Conservation (phyloP, 1,140 invertebrate species). For the Calosoma granatense region DNA sequence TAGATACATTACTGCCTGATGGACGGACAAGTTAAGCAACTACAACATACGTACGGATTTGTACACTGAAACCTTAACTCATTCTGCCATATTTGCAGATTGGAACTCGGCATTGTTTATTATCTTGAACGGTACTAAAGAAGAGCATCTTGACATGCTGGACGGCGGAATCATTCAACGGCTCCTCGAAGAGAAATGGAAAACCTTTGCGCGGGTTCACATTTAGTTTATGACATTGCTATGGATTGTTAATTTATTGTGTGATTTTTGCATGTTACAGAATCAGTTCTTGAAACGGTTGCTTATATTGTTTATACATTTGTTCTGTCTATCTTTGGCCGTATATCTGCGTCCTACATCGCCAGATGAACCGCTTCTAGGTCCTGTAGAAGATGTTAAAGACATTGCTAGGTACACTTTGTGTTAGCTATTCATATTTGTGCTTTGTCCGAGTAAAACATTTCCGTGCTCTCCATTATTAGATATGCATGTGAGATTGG, state of each 20-base stretch:
- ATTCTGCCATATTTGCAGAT: slow-evolving; percentile 49
- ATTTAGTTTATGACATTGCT: background rate
- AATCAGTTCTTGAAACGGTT: slow-evolving; percentile 87
- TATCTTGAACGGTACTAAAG: slow-evolving; percentile 92
- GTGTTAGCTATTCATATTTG: slow-evolving; percentile 4
- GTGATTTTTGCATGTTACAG: slow-evolving; percentile 38
- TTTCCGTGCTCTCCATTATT: too few relatives aligned
- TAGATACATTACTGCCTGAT: slow-evolving; percentile 90
- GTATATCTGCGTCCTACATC: slow-evolving; percentile 77
- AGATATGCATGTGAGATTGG: slow-evolving; percentile 73
- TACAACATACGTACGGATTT: background rate
- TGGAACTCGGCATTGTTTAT: slow-evolving; percentile 98
- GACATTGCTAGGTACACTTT: slow-evolving; percentile 36
- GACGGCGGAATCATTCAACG: slow-evolving; percentile 96
- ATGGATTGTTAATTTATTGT: background rate
- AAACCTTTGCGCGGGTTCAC: slow-evolving; percentile 85
- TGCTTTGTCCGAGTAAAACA: too few relatives aligned
- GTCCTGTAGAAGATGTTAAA: slow-evolving; percentile 41
- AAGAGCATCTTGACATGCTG: slow-evolving; percentile 97
- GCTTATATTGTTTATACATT: slow-evolving; percentile 74
- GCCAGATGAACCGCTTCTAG: slow-evolving; percentile 40
- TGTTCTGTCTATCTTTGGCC: slow-evolving; percentile 78
- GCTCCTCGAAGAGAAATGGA: slow-evolving; percentile 98
- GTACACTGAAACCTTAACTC: background rate
- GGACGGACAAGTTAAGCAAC: slow-evolving; percentile 78